These are phyloP conservation scores for Agelaius phoeniceus DNA, from an alignment of 2,113 vertebrate genomes.

Conservation along the genomic window DNA sequence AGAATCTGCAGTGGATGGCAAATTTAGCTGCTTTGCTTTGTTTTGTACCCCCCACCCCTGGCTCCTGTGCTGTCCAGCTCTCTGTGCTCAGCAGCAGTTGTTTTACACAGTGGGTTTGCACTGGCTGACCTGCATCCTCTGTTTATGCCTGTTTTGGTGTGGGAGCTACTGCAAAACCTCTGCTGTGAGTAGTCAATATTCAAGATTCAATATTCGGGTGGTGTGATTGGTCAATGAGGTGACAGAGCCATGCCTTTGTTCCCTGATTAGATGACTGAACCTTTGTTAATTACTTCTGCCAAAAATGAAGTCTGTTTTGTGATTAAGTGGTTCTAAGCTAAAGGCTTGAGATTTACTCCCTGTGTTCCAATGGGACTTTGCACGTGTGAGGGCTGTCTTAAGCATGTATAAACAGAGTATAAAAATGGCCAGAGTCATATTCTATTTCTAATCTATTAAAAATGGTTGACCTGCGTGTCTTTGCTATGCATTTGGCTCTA, in stretches of 20 bases:
- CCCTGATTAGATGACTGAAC: conserved; percentile 61
- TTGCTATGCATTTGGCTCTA: neutral
- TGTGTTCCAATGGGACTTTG: neutral
- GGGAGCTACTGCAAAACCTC: neutral
- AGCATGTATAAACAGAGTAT: neutral
- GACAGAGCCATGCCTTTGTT: conserved; percentile 50
- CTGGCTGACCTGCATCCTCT: neutral
- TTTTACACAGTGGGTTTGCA: neutral
- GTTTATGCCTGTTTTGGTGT: neutral
- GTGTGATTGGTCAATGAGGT: conserved; percentile 60
- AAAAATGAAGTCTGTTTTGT: conserved; percentile 67
- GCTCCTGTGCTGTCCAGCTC: neutral
- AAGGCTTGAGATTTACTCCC: conserved; percentile 65
- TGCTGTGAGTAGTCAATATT: conserved; percentile 27
- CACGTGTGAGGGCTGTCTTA: neutral
- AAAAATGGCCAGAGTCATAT: neutral
- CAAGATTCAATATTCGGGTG: conserved; percentile 28
- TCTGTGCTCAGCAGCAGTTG: neutral
- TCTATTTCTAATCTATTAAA: neutral
- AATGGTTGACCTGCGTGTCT: neutral
- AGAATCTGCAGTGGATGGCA: neutral
- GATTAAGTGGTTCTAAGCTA: conserved; percentile 68
- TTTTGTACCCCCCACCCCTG: neutral
- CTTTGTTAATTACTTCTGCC: conserved; percentile 73
- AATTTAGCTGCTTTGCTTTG: conserved; percentile 3